Percentiles rank a stretch among this genome's conserved stretches.
These are phyloP conservation scores for Oriolus oriolus DNA, from an alignment of 2,113 vertebrate species.

Conservation along the genomic window DNA sequence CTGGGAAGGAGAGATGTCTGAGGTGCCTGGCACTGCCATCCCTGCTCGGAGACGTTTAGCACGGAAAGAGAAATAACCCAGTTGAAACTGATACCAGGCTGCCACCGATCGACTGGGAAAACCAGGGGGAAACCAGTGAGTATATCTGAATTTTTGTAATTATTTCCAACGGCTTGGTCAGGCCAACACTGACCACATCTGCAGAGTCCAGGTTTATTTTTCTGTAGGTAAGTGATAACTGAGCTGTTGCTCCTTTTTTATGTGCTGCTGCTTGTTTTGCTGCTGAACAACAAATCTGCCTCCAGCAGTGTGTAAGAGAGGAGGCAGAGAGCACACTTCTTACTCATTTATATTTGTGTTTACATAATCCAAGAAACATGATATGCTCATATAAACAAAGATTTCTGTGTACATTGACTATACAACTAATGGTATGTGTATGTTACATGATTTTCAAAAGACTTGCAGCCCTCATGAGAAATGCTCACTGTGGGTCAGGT, in stretches of 20 bases:
- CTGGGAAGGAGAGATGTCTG: not conserved
- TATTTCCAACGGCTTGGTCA: not conserved
- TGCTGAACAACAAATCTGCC: not conserved
- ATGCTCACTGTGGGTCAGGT: not conserved
- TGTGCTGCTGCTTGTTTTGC: not conserved
- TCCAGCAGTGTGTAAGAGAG: accelerated
- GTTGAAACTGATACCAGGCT: not conserved
- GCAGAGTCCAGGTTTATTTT: not conserved
- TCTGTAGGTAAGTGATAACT: not conserved
- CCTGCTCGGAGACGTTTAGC: accelerated
- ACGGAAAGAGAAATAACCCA: not conserved
- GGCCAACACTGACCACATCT: accelerated
- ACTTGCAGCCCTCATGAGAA: not conserved
- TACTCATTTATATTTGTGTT: not conserved
- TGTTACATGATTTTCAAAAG: not conserved
- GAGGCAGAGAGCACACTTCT: not conserved
- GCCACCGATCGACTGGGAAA: accelerated
- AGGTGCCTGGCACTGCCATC: not conserved
- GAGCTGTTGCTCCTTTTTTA: not conserved
- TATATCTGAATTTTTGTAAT: not conserved
- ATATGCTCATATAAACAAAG: not conserved
- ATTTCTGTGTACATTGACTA: not conserved
- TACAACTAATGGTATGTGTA: no score
- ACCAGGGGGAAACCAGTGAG: not conserved
- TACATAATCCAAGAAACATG: not conserved